Evolutionary conservation across 1,140 invertebrate species (phyloP).

Genomic region (Rhopalosiphum padi): DNA sequence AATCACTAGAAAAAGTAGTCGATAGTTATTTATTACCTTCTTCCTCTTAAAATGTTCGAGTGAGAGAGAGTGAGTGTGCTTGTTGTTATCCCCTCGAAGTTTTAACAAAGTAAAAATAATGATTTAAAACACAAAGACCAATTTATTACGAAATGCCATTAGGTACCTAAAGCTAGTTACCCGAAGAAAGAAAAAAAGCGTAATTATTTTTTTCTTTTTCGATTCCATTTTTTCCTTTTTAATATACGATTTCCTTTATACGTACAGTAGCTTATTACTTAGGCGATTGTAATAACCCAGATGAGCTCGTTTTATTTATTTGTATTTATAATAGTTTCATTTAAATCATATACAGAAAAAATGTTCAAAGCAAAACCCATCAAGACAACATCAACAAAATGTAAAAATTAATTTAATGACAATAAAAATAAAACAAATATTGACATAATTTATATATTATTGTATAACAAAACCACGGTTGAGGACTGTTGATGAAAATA

Average conservation of each 20-base stretch:
- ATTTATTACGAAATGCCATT: conserved; percentile 36
- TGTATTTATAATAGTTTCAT: neutral
- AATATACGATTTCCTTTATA: neutral
- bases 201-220: conserved; percentile 6
- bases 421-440: neutral
- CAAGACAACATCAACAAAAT: neutral
- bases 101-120: conserved; percentile 23
- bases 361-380: neutral
- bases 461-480: neutral
- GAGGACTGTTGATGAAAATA: neutral
- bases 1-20: neutral
- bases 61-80: neutral
- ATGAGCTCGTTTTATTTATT: conserved; percentile 5
- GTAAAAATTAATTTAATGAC: neutral
- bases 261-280: neutral
- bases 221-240: neutral
- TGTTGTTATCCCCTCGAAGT: neutral
- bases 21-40: neutral
- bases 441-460: neutral
- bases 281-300: neutral
- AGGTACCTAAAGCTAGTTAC: neutral
- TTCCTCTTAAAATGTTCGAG: neutral
- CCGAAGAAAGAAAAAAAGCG: neutral
- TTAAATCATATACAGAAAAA: neutral
- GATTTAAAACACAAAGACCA: conserved; percentile 18